Evolutionary conservation across 2,113 vertebrate species (phyloP).

Genomic region (Ictidomys tridecemlineatus): DNA sequence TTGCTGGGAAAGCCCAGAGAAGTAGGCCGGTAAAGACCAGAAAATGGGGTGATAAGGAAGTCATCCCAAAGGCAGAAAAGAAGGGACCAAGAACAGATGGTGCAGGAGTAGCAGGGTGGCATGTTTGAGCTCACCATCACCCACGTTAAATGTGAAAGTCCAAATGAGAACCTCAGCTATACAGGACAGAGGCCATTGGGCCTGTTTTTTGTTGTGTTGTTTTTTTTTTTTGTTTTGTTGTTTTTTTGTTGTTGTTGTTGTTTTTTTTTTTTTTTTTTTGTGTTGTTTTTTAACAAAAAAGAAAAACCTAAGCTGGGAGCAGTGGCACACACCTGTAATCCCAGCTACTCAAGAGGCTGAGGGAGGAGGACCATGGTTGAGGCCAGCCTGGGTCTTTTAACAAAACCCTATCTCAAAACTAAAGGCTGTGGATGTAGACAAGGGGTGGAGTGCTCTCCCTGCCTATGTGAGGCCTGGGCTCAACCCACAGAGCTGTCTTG

Average conservation of each 20-base stretch:
- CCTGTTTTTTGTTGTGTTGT: too few species aligned
- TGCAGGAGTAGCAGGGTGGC: fast-evolving
- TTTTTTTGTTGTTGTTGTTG: too few species aligned
- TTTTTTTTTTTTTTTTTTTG: too few species aligned
- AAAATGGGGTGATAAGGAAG: too few species aligned
- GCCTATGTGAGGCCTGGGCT: too few species aligned
- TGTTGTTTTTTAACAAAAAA: not conserved
- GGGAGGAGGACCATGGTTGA: not conserved
- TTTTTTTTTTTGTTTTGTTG: too few species aligned
- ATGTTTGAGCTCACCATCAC: fast-evolving
- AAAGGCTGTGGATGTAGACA: not conserved
- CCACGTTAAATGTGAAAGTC: too few species aligned
- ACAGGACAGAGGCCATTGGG: not conserved
- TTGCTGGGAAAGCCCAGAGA: not conserved
- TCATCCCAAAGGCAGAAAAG: not conserved
- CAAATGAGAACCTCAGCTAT: fast-evolving
- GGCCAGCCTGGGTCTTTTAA: not conserved
- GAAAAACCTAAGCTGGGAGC: too few species aligned
- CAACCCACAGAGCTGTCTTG: not conserved
- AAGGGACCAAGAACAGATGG: too few species aligned
- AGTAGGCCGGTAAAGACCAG: not conserved
- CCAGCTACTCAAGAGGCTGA: not conserved
- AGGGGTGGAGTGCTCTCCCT: too few species aligned
- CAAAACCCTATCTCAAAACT: not conserved
- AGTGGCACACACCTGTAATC: not conserved